phyloP scores from a whole-genome alignment of 2,113 vertebrate species.

The Corydoras sp. region DNA sequence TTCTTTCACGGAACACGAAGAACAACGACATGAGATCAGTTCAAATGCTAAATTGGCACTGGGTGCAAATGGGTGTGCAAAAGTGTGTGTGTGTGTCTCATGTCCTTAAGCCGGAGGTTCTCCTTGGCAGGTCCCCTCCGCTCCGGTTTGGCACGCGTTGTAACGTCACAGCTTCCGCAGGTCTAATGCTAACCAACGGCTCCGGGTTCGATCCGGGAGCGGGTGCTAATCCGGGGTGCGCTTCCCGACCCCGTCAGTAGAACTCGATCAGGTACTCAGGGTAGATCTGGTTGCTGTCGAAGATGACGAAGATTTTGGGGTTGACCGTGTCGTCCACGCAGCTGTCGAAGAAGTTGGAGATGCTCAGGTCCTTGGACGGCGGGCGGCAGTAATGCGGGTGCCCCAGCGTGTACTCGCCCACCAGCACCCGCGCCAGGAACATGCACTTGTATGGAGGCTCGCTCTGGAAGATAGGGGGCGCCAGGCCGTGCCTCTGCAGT shows the following conservation, averaged over 20 bases:
- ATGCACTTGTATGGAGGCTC: constrained; percentile 79
- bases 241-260: constrained; percentile 58
- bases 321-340: constrained; percentile 90
- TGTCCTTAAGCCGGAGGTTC: no score
- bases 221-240: no score
- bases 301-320: constrained; percentile 93
- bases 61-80: no score
- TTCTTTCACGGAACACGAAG: no score
- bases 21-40: no score
- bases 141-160: no score
- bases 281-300: constrained; percentile 95
- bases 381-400: constrained; percentile 83
- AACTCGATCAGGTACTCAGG: constrained; percentile 96
- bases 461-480: constrained; percentile 59
- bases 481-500: constrained; percentile 67
- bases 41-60: no score
- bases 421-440: constrained; percentile 90
- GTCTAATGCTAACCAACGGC: no score
- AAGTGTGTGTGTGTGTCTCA: no score
- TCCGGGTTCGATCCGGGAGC: no score
- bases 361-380: constrained; percentile 88
- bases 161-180: no score
- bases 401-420: constrained; percentile 84
- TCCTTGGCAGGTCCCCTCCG: no score
- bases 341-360: constrained; percentile 91